These are phyloP conservation scores for Didymodactylos carnosus DNA, from an alignment of 2,888 invertebrate genomes.

Conservation along the genomic window DNA sequence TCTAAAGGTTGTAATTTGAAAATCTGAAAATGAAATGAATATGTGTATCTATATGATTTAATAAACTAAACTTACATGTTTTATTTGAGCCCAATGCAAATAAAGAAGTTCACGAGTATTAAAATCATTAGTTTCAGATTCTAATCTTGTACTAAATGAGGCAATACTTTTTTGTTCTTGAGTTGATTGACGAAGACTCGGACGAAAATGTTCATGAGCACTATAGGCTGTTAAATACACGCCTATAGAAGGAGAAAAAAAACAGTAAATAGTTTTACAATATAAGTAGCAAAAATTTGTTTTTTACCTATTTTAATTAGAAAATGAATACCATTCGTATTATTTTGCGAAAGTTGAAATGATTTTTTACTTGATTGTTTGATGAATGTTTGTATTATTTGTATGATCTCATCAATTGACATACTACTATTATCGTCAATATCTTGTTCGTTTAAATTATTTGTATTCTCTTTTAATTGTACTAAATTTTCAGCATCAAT, in stretches of 20 bases:
- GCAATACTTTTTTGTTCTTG: not conserved
- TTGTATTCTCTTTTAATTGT: no score
- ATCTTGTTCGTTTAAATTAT: no score
- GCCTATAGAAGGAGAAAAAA: not conserved
- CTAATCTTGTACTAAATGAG: not conserved
- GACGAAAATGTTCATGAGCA: not conserved
- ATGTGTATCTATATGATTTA: no score
- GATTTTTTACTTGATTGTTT: no score
- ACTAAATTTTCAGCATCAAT: no score
- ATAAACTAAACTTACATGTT: not conserved
- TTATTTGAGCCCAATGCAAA: not conserved
- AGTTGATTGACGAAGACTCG: no score
- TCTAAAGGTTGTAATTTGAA: slow-evolving; percentile 3
- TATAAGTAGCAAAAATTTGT: no score
- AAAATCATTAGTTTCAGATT: not conserved
- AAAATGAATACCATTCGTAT: not conserved
- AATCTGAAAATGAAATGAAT: not conserved
- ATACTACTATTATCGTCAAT: no score
- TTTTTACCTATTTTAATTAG: not conserved
- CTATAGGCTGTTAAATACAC: slow-evolving; percentile 6
- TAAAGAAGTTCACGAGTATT: not conserved
- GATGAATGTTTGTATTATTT: no score
- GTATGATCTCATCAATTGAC: no score
- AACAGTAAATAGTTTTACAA: no score
- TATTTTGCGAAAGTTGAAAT: not conserved